Evolutionary conservation across 2,888 invertebrate genomes (phyloP), one percentile per base, ranked within the genome.

Genomic region (Drosophila peninsularis): DNA sequence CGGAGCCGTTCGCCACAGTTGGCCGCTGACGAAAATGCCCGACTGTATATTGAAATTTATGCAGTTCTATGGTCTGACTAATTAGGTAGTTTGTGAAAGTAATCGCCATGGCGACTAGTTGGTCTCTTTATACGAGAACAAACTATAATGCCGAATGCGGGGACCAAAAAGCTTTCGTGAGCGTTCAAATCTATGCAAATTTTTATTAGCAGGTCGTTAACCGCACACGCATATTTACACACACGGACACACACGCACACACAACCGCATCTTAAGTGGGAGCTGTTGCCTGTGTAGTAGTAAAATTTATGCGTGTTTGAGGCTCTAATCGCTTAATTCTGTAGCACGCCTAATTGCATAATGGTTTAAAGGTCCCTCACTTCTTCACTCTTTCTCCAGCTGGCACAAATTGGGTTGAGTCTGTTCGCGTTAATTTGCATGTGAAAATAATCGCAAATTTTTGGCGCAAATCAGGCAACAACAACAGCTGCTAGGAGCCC

Each of bases 41-140:
- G 47, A 37, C 39, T 32, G 53, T 52, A 61, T 83, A 81, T 81
- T 80, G 82, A 75, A 83, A 83, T 83, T 83, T 87, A 83, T 89
- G 75, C 89, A 78, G 52, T 68, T 77, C 50, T 61, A 53, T 63
- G 62, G 64, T 50, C 71, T 79, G 71, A 86, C 90, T 86, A 89
- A 86, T 86, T 89, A 90, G 90, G 64, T 71, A 78, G 70, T 78
- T 89, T 86, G 87, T 88, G 87, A 89, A 89, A 88, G 90, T 88
- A 85, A 88, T 89, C 77, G 75, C 45, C 67, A 54, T 45, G 68
- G 45, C 34, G 50, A 57, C 54, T 50, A 54, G 45, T 54, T 53
- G 47, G 60, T 55, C 32, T 45, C 49, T 42, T 34, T 54, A 37
- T 37, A 21, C 42, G 37, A 42, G 30, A 36, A 36, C 21, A 17